Percentiles rank a stretch among this genome's conserved stretches.
Conservation (phyloP, 2,797 vertebrate species). For the Hoplostethus mediterraneus region DNA sequence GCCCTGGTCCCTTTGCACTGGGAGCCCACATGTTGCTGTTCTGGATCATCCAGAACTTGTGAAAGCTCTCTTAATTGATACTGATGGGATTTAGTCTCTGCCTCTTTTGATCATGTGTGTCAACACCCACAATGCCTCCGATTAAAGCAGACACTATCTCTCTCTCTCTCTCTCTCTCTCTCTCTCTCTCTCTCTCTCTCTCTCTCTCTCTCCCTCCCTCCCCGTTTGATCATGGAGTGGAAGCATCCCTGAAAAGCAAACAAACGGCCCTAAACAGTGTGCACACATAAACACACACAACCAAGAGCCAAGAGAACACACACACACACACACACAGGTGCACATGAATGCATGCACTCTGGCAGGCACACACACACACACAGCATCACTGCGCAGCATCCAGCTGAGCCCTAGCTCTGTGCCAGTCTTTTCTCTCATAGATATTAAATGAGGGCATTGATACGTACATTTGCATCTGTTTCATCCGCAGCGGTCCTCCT, state of each 20-base stretch:
- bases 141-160: slow-evolving; percentile 49
- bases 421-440: slow-evolving; percentile 55
- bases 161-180: slow-evolving; percentile 33
- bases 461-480: slow-evolving; percentile 77
- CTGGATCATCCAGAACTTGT: background rate
- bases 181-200: slow-evolving; percentile 4
- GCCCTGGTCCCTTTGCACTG: background rate
- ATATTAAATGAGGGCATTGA: slow-evolving; percentile 74
- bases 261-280: slow-evolving; percentile 37
- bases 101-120: slow-evolving; percentile 45
- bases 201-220: slow-evolving; percentile 3
- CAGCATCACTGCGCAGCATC: slow-evolving; percentile 21
- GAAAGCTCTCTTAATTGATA: slow-evolving; percentile 2
- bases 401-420: slow-evolving; percentile 61
- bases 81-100: slow-evolving; percentile 19
- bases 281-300: background rate
- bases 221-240: slow-evolving; percentile 67
- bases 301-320: slow-evolving; percentile 7
- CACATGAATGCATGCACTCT: background rate
- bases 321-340: slow-evolving; percentile 5
- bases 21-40: background rate
- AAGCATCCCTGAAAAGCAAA: slow-evolving; percentile 69
- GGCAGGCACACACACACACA: slow-evolving; percentile 21
- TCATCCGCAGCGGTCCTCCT: slow-evolving; percentile 53
- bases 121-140: slow-evolving; percentile 34